phyloP scores from a whole-genome alignment of 1,140 invertebrate genomes.

The Leptinotarsa texana region DNA sequence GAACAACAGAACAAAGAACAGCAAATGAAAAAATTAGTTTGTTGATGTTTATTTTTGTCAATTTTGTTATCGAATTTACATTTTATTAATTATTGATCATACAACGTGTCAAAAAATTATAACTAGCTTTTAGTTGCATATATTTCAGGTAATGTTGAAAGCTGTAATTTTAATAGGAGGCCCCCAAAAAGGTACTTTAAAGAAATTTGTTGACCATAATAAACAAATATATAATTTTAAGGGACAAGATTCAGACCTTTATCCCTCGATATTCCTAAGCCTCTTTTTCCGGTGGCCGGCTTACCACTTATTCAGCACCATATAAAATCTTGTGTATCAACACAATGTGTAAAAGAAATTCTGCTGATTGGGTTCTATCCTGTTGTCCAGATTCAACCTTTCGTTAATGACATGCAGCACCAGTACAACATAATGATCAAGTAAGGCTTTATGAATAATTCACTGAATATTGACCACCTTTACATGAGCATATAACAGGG shows the following conservation, averaged over 20 bases:
- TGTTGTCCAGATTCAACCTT: conserved; percentile 78
- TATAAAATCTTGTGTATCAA: conserved; percentile 88
- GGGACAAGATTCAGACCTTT: conserved; percentile 95
- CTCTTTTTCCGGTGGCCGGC: conserved; percentile 95
- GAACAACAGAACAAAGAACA: too few species aligned
- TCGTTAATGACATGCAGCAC: conserved; percentile 82
- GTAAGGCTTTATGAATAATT: conserved; percentile 55
- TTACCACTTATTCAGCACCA: conserved; percentile 95
- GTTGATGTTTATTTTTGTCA: too few species aligned
- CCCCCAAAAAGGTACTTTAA: conserved; percentile 69
- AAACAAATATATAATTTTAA: conserved; percentile 55
- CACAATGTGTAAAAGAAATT: conserved; percentile 85
- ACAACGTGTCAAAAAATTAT: not conserved
- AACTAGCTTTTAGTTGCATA: too few species aligned
- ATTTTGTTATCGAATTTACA: not conserved
- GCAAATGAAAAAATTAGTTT: too few species aligned
- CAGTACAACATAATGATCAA: conserved; percentile 83
- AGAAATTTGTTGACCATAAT: too few species aligned
- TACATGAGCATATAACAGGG: too few species aligned
- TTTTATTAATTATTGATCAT: not conserved
- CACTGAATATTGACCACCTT: too few species aligned
- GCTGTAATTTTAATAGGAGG: conserved; percentile 78
- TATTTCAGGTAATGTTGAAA: conserved; percentile 63
- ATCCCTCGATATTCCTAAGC: conserved; percentile 95
- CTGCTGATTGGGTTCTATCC: conserved; percentile 93